Conservation (phyloP, 2,797 vertebrate genomes). For the Alectoris magna region DNA sequence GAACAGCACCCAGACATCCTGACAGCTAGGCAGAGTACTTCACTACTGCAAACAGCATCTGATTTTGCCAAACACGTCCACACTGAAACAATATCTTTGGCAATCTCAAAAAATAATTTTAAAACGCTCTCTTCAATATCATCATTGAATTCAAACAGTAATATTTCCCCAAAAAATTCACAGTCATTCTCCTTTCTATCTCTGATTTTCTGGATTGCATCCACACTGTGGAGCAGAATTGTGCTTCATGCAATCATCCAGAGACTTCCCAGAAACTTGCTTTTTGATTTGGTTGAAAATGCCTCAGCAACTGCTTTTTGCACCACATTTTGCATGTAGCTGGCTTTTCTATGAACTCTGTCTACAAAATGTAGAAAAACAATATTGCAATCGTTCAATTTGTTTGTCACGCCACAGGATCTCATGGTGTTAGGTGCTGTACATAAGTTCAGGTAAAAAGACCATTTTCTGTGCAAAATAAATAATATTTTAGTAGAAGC, state of each 20-base stretch:
- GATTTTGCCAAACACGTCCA: not conserved
- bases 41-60: not conserved
- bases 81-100: constrained; percentile 4
- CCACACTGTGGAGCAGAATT: constrained; percentile 35
- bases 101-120: constrained; percentile 31
- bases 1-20: not conserved
- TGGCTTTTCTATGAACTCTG: not conserved
- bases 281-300: constrained; percentile 57
- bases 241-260: constrained; percentile 12
- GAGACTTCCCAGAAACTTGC: constrained; percentile 54
- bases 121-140: constrained; percentile 25
- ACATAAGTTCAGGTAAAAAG: not conserved
- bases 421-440: not conserved
- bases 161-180: not conserved
- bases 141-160: not conserved
- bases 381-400: not conserved
- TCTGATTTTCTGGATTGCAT: constrained; percentile 44
- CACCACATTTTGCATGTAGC: not conserved
- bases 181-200: constrained; percentile 24
- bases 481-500: not conserved
- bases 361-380: not conserved
- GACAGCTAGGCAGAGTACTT: not conserved
- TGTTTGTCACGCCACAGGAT: not conserved
- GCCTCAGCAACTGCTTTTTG: not conserved
- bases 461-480: not conserved